A percentile compares a stretch with the other conserved stretches of the same genome.
phyloP scores from a whole-genome alignment of 2,113 vertebrate species.

The Myiopsitta monachus region DNA sequence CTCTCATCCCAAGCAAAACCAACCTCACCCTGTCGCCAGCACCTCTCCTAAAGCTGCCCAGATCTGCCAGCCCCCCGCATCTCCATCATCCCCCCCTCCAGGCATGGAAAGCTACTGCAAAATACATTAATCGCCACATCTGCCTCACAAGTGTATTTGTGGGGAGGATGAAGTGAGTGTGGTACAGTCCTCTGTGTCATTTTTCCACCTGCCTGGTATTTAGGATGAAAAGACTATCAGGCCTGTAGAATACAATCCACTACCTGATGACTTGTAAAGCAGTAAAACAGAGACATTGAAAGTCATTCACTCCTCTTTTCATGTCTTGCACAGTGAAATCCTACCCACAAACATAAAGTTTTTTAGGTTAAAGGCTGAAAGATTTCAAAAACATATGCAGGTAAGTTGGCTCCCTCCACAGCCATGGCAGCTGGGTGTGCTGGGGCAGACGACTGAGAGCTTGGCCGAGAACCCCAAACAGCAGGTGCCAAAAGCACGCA shows the following conservation, averaged over 20 bases:
- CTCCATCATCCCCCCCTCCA: background rate
- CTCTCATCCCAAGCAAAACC: background rate
- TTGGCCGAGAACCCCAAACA: accelerated
- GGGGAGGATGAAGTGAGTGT: background rate
- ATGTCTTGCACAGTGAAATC: slow-evolving; percentile 6
- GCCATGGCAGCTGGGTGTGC: background rate
- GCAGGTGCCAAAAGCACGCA: background rate
- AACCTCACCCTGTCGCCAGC: accelerated
- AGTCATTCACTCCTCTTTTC: slow-evolving; percentile 1
- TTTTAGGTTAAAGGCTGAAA: slow-evolving; percentile 5
- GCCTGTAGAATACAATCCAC: slow-evolving; percentile 31
- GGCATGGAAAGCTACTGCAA: background rate
- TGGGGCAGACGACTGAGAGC: background rate
- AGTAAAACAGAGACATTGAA: background rate
- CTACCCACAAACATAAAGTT: slow-evolving; percentile 4
- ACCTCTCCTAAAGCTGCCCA: background rate
- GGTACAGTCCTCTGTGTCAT: background rate
- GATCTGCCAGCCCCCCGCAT: background rate
- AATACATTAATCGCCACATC: background rate
- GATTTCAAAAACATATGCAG: background rate
- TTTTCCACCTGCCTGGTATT: slow-evolving; percentile 13
- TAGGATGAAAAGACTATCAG: background rate
- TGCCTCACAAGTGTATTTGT: background rate
- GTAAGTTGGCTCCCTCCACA: background rate
- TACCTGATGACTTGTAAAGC: background rate